Evolutionary conservation across 2,113 vertebrate genomes (phyloP).

Genomic region (Mixornis gularis): DNA sequence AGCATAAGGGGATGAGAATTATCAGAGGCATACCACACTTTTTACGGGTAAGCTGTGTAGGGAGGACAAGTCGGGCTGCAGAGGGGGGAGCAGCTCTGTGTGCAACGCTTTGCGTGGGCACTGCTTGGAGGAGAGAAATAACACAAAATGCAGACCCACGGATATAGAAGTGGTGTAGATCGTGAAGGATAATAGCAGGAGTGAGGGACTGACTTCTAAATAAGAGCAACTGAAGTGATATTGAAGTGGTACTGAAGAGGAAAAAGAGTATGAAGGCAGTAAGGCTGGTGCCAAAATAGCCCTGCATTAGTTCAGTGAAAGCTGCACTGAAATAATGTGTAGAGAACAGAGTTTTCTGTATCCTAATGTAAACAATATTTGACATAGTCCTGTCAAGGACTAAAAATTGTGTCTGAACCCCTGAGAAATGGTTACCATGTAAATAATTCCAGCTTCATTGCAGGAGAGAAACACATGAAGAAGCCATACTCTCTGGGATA

Average conservation of each 20-base stretch:
- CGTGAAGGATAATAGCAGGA: not conserved
- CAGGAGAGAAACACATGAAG: constrained; percentile 30
- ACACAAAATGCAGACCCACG: not conserved
- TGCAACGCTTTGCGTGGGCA: not conserved
- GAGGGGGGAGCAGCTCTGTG: not conserved
- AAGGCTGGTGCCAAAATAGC: not conserved
- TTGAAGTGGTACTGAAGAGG: not conserved
- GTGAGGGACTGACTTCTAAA: not conserved
- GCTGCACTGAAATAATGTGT: not conserved
- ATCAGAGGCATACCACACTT: not conserved
- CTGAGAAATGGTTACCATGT: constrained; percentile 36
- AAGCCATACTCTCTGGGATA: constrained; percentile 38
- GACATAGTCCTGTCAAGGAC: not conserved
- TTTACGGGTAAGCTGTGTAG: not conserved
- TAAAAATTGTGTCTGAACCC: constrained; percentile 22
- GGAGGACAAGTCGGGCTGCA: not conserved
- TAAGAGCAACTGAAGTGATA: not conserved
- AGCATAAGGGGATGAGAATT: not conserved
- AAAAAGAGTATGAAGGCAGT: not conserved
- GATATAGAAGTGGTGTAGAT: not conserved
- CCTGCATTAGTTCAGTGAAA: not conserved
- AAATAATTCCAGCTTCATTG: constrained; percentile 33
- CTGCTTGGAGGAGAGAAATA: not conserved
- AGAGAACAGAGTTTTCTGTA: not conserved
- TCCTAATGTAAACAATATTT: constrained; percentile 26